Percentiles rank a stretch among this genome's conserved stretches.
Evolutionary conservation across 2,797 vertebrate genomes (phyloP).

Genomic region (Falco columbarius): DNA sequence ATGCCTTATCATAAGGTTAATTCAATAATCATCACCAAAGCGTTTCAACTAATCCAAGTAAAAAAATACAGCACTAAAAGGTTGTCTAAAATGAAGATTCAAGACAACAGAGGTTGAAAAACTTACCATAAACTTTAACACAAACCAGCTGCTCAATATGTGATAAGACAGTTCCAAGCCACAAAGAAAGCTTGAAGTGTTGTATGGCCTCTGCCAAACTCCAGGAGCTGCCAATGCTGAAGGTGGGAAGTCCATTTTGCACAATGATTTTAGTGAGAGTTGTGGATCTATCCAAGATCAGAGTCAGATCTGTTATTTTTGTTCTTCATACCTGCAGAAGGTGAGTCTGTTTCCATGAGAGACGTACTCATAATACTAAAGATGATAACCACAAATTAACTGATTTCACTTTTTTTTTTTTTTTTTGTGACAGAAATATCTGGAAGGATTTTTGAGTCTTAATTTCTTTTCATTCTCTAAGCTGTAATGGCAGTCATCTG

Average conservation of each 20-base stretch:
- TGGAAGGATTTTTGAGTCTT: background rate
- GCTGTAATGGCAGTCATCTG: background rate
- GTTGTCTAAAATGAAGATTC: background rate
- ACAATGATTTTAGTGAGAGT: background rate
- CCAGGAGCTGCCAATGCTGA: background rate
- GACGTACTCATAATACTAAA: background rate
- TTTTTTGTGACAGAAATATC: background rate
- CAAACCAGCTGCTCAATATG: background rate
- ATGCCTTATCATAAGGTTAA: background rate
- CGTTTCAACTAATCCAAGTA: background rate
- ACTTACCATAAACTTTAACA: background rate
- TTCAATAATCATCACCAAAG: background rate
- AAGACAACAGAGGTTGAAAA: background rate
- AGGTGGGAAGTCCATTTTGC: background rate
- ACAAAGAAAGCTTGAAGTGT: background rate
- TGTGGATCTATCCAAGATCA: background rate
- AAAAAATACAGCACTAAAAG: background rate
- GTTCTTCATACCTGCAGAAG: background rate
- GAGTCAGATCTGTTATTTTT: background rate
- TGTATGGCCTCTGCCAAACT: background rate
- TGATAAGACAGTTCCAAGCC: background rate
- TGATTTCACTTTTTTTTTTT: background rate
- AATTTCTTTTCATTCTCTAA: background rate
- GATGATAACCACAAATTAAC: background rate
- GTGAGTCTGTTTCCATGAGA: background rate